Evolutionary conservation across 2,113 vertebrate genomes (phyloP), one percentile per base, ranked within the genome.

Genomic region (Malurus cyaneus): DNA sequence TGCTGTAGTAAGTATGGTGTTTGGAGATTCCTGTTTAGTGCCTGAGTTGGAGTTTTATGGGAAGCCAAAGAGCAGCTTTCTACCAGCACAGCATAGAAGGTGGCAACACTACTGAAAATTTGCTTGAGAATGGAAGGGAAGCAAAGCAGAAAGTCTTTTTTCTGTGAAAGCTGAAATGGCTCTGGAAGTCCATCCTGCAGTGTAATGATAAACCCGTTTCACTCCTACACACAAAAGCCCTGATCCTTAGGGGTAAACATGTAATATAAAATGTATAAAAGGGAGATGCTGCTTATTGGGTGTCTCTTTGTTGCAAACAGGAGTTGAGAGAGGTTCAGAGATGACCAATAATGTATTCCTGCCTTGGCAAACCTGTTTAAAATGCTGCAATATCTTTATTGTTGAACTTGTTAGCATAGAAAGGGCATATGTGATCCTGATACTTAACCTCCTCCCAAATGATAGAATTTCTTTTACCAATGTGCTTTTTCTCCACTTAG

Each of bases 1-100:
- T 66, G 64, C 46, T 5, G 1, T 3, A 12, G 0, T 57, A 8
- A 54, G 11, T 7, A 0, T 56, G 57, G 8, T 60, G 39, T 28
- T 57, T 65, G 59, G 64, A 53, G 59, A 47, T 88, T 54, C 3
- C 53, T 32, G 54, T 9, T 1, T 67, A 57, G 12, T 67, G 41
- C 10, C 34, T 72, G 49, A 39, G 39, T 39, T 39, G 39, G 39
- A 11, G 39, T 64, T 80, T 28, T 34, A 8, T 32, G 62, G 18
- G 41, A 50, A 41, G 46, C 28, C 2, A 5, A 56, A 49, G 41
- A 65, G 2, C 12, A 70, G 23, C 17, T 28, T 36, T 31, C 32
- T 79, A 18, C 50, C 9, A 39, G 31, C 3, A 2, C 53, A 50
- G 44, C 8, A 2, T 25, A 53, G 61, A 18, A 39, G 18, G 31